phyloP scores from a whole-genome alignment of 2,888 invertebrate species.

The Ceratothoa steindachneri region DNA sequence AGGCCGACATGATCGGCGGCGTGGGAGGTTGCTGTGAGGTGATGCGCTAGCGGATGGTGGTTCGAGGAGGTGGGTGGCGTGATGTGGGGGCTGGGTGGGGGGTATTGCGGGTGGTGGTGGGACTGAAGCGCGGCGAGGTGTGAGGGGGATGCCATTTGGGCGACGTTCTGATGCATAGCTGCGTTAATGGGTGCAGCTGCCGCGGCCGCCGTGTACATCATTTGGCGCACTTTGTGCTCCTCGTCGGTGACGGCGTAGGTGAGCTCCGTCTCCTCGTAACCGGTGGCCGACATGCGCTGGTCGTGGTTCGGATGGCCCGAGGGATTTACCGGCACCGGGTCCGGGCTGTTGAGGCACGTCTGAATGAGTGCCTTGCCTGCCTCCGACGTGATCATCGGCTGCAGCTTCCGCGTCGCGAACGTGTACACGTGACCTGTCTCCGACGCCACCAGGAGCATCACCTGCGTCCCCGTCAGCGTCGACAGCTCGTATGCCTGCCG shows the following conservation, averaged over 20 bases:
- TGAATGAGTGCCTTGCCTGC: slow-evolving; percentile 94
- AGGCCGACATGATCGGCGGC: neutral
- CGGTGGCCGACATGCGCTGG: slow-evolving; percentile 96
- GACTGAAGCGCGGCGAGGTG: slow-evolving; percentile 48
- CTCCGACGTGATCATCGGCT: slow-evolving; percentile 97
- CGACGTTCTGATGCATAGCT: slow-evolving; percentile 18
- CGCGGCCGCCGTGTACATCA: slow-evolving; percentile 65
- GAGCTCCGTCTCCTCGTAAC: slow-evolving; percentile 97
- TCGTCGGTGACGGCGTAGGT: slow-evolving; percentile 80
- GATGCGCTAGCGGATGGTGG: neutral
- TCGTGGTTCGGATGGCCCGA: slow-evolving; percentile 56
- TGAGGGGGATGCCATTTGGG: slow-evolving; percentile 38
- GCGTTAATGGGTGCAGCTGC: slow-evolving; percentile 61
- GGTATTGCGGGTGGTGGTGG: slow-evolving; percentile 59
- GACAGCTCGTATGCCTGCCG: slow-evolving; percentile 97
- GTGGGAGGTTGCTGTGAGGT: neutral
- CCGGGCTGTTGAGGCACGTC: slow-evolving; percentile 95
- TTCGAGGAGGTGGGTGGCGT: neutral
- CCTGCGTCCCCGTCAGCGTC: slow-evolving; percentile 97
- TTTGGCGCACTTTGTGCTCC: slow-evolving; percentile 95
- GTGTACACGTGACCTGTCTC: slow-evolving; percentile 99
- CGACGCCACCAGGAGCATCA: slow-evolving; percentile 97
- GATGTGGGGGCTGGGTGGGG: slow-evolving; percentile 57
- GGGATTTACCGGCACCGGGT: slow-evolving; percentile 59
- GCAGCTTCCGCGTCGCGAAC: slow-evolving; percentile 95